Percentiles rank a stretch among this genome's conserved stretches.
These are phyloP conservation scores for Drosophila lacertosa DNA, from an alignment of 1,140 invertebrate genomes.

Conservation along the genomic window DNA sequence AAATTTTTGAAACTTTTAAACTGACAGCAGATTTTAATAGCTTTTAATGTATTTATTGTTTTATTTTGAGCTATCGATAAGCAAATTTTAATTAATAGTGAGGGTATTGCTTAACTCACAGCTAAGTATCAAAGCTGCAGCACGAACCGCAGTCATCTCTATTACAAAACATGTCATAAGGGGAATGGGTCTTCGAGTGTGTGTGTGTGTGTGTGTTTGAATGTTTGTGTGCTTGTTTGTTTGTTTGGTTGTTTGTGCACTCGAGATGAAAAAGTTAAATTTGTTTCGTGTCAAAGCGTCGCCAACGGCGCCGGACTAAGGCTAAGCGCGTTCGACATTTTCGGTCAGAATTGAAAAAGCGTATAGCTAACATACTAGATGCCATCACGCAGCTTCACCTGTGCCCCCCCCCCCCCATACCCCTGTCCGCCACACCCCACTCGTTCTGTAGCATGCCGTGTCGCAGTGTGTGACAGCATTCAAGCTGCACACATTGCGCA, in stretches of 20 bases:
- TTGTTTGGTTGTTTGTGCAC: conserved; percentile 45
- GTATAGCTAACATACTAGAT: conserved; percentile 30
- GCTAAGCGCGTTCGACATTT: conserved; percentile 80
- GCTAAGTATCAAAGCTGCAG: not conserved
- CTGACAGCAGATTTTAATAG: too few relatives aligned
- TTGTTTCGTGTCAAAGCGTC: conserved; percentile 80
- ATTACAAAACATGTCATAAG: not conserved
- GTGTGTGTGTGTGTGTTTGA: conserved; percentile 22
- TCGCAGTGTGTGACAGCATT: conserved; percentile 43
- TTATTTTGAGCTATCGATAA: too few relatives aligned
- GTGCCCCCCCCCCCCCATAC: not conserved
- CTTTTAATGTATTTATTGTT: too few relatives aligned
- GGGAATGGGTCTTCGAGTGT: conserved; percentile 18
- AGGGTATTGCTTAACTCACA: not conserved
- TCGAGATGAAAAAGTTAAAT: conserved; percentile 82
- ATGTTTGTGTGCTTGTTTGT: conserved; percentile 20
- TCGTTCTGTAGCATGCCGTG: too few relatives aligned
- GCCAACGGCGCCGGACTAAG: conserved; percentile 58
- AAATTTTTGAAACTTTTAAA: too few relatives aligned
- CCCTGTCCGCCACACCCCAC: not conserved
- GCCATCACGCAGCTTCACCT: conserved; percentile 41
- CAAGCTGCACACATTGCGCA: conserved; percentile 60
- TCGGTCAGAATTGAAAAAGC: conserved; percentile 73
- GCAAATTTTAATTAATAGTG: conserved; percentile 1
- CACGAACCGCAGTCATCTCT: conserved; percentile 20